phyloP scores from a whole-genome alignment of 64 coral and sea anemone genomes.

The Catalaphyllia jardinei region DNA sequence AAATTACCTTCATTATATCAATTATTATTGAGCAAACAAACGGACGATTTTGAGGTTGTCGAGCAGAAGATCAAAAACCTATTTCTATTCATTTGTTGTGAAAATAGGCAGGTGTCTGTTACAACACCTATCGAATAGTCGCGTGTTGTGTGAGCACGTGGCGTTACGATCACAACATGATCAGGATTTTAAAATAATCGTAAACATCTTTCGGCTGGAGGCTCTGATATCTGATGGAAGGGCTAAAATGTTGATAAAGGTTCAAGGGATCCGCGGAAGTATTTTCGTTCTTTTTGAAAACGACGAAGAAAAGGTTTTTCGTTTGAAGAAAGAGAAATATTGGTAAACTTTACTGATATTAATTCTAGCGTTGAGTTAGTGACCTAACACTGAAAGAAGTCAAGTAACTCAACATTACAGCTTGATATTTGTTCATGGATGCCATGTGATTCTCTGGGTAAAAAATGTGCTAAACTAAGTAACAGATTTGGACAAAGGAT shows the following conservation, averaged over 20 bases:
- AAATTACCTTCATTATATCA: not conserved
- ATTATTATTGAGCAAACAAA: conserved; percentile 20
- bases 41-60: conserved; percentile 8
- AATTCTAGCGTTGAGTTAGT: not conserved
- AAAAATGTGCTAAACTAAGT: conserved; percentile 10
- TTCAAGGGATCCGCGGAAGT: no score
- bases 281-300: not conserved
- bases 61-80: conserved; percentile 8
- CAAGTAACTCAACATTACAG: no score
- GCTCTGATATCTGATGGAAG: not conserved
- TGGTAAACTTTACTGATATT: not conserved
- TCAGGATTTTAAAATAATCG: not conserved
- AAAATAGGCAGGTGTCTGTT: conserved; percentile 25
- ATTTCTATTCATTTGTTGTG: conserved; percentile 14
- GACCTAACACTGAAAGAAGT: no score
- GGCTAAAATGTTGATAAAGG: not conserved
- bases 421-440: not conserved
- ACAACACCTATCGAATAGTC: conserved; percentile 7
- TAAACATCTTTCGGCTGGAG: not conserved
- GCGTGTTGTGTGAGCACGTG: conserved; percentile 17
- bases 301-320: not conserved
- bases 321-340: not conserved
- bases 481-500: not conserved
- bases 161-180: not conserved
- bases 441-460: not conserved